Conservation (phyloP, 2,113 vertebrate species). For the Chionis minor region DNA sequence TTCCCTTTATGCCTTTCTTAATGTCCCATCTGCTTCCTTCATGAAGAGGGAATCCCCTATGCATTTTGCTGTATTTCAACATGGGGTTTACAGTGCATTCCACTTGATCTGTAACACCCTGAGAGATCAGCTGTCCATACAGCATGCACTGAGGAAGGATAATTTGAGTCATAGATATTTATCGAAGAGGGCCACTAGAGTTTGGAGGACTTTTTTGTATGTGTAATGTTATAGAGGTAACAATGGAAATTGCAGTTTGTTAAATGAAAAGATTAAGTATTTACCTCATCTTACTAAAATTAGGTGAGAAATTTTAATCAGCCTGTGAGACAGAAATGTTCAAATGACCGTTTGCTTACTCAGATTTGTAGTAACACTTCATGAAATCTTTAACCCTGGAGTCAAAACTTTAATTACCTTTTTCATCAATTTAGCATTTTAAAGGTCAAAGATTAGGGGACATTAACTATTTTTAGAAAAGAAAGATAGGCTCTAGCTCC, state of each 20-base stretch:
- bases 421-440: not conserved
- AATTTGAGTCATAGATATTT: not conserved
- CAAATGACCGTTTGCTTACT: not conserved
- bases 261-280: not conserved
- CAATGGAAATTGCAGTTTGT: not conserved
- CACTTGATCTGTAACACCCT: not conserved
- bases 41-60: not conserved
- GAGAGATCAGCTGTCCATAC: not conserved
- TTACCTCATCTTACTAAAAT: not conserved
- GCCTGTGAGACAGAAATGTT: not conserved
- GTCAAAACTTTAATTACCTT: not conserved
- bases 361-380: not conserved
- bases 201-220: not conserved
- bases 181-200: not conserved
- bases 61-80: not conserved
- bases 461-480: not conserved
- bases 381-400: not conserved
- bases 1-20: not conserved
- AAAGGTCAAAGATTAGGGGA: not conserved
- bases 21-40: not conserved
- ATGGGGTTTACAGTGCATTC: not conserved
- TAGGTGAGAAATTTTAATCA: conserved; percentile 17
- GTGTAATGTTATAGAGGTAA: not conserved
- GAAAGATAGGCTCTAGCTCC: not conserved
- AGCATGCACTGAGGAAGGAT: not conserved